Evolutionary conservation across 2,797 vertebrate genomes (phyloP), one percentile per base, ranked within the genome.

Genomic region (Rhinichthys osculus): DNA sequence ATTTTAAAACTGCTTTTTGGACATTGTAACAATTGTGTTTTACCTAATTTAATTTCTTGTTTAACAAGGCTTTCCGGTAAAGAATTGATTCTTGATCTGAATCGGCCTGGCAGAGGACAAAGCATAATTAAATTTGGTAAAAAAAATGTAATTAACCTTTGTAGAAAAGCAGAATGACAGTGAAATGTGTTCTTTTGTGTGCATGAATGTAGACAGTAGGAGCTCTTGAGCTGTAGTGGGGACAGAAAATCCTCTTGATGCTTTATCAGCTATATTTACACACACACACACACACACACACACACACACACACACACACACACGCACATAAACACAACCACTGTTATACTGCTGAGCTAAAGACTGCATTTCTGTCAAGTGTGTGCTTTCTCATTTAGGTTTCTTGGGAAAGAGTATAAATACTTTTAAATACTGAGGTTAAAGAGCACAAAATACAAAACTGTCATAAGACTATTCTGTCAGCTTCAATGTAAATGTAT

Each of bases 151-250:
- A 81, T 81, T 81, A 81, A 70, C 44, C 66, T 81, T 70, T 54
- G 33, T 50, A 70, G 64, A 69, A 81, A 70, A 69, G 21, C 64
- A 70, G 66, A 67, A 52, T 38, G 79, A 70, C 79, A 67, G 27
- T 17, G 44, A 81, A 69, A 81, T 52, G 47, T 81, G 79, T 54
- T 54, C 66, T 70, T 81, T 81, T 81, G 79, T 52, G 66, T 54
- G 21, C 21, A 38, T 81, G 47, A 70, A 27, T 54, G 64, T 81
- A 33, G 79, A 70, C 62, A 67, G 78, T 67, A 47, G 42, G 40
- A 40, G 40, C 64, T 81, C 66, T 69, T 70, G 33, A 70, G 21
- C 23, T 54, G 23, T 81, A 81, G 44, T 17, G 47, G 44, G 47
- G 30, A 81, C 79, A 70, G 62, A 67, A 16, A 80, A 70, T 81